Percentiles rank a stretch among this genome's conserved stretches.
phyloP scores from a whole-genome alignment of 2,113 vertebrate genomes.

The Dendropsophus ebraccatus region DNA sequence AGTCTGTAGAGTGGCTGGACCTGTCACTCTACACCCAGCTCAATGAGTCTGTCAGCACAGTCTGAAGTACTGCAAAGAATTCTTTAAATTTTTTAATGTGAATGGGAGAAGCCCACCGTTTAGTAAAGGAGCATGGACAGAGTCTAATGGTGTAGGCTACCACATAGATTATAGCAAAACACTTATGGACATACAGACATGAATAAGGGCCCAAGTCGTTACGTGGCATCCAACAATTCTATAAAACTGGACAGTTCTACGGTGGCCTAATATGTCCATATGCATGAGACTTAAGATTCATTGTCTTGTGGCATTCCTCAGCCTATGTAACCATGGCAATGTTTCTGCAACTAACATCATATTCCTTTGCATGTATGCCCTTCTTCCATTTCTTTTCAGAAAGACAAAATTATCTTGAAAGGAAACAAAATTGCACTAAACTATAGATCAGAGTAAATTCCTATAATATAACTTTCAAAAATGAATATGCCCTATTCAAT shows the following conservation, averaged over 20 bases:
- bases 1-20: too few species aligned
- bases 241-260: background rate
- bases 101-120: too few species aligned
- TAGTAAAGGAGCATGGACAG: too few species aligned
- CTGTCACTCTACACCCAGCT: too few species aligned
- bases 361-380: background rate
- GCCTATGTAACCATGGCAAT: background rate
- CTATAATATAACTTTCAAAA: conserved; percentile 10
- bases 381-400: background rate
- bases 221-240: background rate
- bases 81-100: too few species aligned
- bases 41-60: too few species aligned
- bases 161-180: too few species aligned
- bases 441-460: conserved; percentile 14
- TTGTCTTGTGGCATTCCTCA: background rate
- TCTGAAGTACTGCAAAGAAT: too few species aligned
- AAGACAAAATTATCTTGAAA: background rate
- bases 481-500: conserved; percentile 51
- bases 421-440: background rate
- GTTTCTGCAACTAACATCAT: background rate
- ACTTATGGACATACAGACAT: background rate
- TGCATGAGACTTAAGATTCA: background rate
- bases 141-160: too few species aligned
- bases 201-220: background rate
- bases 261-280: background rate